Conservation (phyloP, 1,140 invertebrate genomes). For the Drosophila albomicans region DNA sequence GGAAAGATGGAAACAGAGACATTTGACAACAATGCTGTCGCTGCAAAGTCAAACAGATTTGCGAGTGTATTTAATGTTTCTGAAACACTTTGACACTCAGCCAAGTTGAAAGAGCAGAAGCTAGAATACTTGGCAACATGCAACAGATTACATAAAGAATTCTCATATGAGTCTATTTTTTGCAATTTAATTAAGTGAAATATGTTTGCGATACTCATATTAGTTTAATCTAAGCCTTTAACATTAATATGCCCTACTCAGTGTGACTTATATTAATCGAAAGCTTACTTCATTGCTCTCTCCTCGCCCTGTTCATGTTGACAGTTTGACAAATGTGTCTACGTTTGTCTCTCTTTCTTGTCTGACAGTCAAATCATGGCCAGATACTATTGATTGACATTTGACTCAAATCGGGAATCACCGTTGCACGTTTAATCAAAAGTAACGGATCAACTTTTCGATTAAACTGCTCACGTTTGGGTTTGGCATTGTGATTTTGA, state of each 20-base stretch:
- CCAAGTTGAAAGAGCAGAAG: conserved; percentile 38
- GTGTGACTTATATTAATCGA: neutral
- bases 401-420: conserved; percentile 25
- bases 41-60: conserved; percentile 30
- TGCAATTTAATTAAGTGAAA: neutral
- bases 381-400: conserved; percentile 46
- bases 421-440: conserved; percentile 1
- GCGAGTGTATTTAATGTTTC: conserved; percentile 32
- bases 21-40: neutral
- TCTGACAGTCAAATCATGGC: conserved; percentile 28
- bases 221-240: neutral
- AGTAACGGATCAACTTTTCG: conserved; percentile 21
- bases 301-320: conserved; percentile 18
- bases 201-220: neutral
- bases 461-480: conserved; percentile 24
- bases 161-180: neutral
- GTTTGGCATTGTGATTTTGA: conserved; percentile 28
- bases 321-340: conserved; percentile 62
- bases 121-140: neutral
- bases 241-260: neutral
- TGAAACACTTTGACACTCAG: conserved; percentile 68
- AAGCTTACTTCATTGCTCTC: conserved; percentile 17
- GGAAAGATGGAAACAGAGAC: neutral
- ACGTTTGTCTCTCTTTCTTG: conserved; percentile 17
- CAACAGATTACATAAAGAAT: neutral